Base-by-base conservation (phyloP, 2,888 invertebrate genomes). In the Ditula angustiorana region DNA sequence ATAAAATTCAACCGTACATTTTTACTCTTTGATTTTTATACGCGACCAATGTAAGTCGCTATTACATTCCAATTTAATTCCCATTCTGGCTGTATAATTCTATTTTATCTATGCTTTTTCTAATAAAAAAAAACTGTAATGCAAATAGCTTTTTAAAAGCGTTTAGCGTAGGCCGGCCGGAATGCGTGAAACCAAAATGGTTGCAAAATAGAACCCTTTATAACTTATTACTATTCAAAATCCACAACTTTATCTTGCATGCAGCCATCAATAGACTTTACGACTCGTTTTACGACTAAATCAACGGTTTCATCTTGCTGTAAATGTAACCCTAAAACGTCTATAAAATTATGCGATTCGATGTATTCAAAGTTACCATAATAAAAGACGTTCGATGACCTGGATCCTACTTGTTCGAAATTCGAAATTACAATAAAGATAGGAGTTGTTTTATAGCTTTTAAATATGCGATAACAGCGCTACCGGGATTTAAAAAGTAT, bases 271-370 rank as follows among this genome's bases (percentile, higher is more conserved):
- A 85, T 84, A 85, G 75, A 73, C 66, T 87, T 88, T 86, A 88
- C 79, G 83, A 80, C 77, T 75, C 68, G 66, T 71, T 88, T 90
- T 90, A 89, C 83, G 88, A 84, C 81, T 81, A 86, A 88, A 88
- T 88, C 88, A 88, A 87, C 86, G 83, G 85, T 83, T 84, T 83
- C 84, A 80, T 84, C 85, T 86, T 83, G 57, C 41, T 63, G 84
- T 87, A 84, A 86, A 86, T 82, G 83, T 82, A 82, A 82, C 86
- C 86, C 85, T 84, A 83, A 85, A 82, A 82, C 78, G 82, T 76
- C 82, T 74, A 83, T 87, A 85, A 85, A 88, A 87, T 87, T 85
- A 82, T 84, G 81, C 79, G 79, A 83, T 84, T 75, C 77, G 76
- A 76, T 75, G 77, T 80, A 84, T 82, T 83, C 80, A 76, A 79